phyloP scores from a whole-genome alignment of 1,140 invertebrate genomes.

The Carcinoscorpius rotundicauda region DNA sequence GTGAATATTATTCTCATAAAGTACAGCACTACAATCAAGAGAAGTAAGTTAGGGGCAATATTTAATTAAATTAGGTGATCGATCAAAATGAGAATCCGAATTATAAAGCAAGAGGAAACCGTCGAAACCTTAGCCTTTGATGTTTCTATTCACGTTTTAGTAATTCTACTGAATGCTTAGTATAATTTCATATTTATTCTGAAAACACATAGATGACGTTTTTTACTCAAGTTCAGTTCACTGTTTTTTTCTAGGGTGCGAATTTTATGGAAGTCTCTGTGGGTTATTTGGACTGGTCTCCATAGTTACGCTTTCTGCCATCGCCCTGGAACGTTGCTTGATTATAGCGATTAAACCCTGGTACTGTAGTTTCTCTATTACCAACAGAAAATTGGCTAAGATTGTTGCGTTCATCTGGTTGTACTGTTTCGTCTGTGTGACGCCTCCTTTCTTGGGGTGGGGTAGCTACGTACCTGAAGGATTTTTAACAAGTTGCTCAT shows the following conservation, averaged over 20 bases:
- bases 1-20: no score
- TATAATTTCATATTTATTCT: no score
- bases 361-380: conserved; percentile 36
- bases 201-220: no score
- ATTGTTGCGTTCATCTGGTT: conserved; percentile 52
- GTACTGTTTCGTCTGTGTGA: conserved; percentile 50
- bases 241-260: conserved; percentile 13
- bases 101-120: no score
- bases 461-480: conserved; percentile 62
- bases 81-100: no score
- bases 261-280: conserved; percentile 53
- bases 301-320: conserved; percentile 52
- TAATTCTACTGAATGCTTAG: no score
- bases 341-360: conserved; percentile 48
- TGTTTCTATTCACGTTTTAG: no score
- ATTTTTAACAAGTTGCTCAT: conserved; percentile 64
- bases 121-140: no score
- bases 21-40: no score
- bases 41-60: no score
- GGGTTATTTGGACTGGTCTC: conserved; percentile 53
- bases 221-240: no score
- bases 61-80: no score
- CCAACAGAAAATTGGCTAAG: conserved; percentile 40
- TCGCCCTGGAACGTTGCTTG: conserved; percentile 55
- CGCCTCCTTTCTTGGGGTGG: conserved; percentile 52